phyloP scores from a whole-genome alignment of 1,140 invertebrate genomes.

The Heliconius eleuchia region DNA sequence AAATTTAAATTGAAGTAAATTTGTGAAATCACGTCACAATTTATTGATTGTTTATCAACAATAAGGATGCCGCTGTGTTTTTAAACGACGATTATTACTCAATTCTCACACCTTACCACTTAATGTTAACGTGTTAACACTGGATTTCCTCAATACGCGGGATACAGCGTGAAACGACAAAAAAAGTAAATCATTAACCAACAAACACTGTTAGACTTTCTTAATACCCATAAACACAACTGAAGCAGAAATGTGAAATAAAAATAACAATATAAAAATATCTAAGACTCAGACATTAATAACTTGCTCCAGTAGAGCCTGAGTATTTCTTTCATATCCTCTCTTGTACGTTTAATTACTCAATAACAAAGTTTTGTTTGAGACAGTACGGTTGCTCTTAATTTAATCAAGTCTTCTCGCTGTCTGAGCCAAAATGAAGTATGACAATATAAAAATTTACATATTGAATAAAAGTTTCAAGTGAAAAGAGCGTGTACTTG shows the following conservation, averaged over 20 bases:
- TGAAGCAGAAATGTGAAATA: neutral
- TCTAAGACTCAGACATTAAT: conserved; percentile 26
- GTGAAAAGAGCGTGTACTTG: conserved; percentile 5
- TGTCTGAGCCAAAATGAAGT: conserved; percentile 7
- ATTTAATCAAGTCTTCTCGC: conserved; percentile 28
- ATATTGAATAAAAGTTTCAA: conserved; percentile 6
- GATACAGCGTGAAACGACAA: neutral
- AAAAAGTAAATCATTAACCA: neutral
- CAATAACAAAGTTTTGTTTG: conserved; percentile 32
- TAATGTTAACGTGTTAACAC: neutral
- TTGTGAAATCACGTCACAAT: no score
- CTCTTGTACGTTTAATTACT: conserved; percentile 28
- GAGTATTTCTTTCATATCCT: conserved; percentile 23
- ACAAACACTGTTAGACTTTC: no score
- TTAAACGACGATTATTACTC: no score
- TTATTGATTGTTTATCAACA: no score
- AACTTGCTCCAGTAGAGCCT: conserved; percentile 19
- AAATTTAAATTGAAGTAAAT: no score
- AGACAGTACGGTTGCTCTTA: conserved; percentile 25
- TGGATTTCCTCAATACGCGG: neutral
- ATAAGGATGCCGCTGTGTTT: no score
- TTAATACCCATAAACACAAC: neutral
- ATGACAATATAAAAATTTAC: conserved; percentile 15
- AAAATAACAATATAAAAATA: conserved; percentile 16
- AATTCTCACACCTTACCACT: neutral